Percentiles rank a stretch among this genome's conserved stretches.
phyloP scores from a whole-genome alignment of 2,113 vertebrate genomes.

The Morphnarchus princeps region DNA sequence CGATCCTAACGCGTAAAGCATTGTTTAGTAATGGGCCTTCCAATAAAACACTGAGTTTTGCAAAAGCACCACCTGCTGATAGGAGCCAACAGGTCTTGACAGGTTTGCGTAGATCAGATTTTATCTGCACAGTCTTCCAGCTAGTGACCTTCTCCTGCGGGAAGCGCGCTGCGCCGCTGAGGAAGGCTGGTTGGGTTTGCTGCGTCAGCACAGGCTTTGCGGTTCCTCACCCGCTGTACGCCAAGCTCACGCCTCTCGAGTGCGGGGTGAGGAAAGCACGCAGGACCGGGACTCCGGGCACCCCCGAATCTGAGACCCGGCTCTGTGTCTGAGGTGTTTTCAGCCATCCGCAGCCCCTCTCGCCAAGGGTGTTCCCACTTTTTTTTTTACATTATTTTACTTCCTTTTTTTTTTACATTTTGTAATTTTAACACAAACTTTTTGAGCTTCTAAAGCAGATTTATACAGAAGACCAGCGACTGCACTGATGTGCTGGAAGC shows the following conservation, averaged over 20 bases:
- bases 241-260: neutral
- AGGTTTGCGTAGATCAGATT: neutral
- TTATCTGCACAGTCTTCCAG: neutral
- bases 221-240: neutral
- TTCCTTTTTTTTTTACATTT: neutral
- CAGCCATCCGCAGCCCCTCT: neutral
- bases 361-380: too few relatives aligned
- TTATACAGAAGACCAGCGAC: neutral
- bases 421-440: neutral
- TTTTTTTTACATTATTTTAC: neutral
- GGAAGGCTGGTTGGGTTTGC: neutral
- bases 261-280: neutral
- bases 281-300: neutral
- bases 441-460: neutral
- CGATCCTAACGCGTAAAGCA: fast-evolving
- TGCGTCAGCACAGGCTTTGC: neutral
- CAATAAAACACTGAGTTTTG: too few relatives aligned
- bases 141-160: too few relatives aligned
- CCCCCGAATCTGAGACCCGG: neutral
- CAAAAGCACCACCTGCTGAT: neutral
- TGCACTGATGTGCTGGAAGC: neutral
- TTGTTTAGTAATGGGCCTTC: too few relatives aligned
- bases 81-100: neutral
- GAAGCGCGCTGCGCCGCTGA: fast-evolving
- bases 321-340: neutral